Base-by-base conservation (phyloP, 1,140 invertebrate species). In the Dendrolimus kikuchii region DNA sequence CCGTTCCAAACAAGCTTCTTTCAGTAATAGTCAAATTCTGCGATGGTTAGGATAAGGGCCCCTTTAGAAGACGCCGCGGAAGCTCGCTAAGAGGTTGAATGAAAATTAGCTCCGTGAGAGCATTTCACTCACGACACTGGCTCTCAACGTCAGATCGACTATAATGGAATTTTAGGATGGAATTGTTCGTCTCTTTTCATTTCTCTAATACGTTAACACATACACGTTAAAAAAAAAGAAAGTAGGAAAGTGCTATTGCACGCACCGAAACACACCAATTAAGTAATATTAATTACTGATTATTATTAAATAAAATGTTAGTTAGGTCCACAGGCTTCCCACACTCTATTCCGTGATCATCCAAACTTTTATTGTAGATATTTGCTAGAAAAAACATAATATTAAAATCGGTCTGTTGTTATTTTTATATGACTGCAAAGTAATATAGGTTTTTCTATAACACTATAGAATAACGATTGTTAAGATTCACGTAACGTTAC, bases 341-440 rank as follows among this genome's bases (percentile, higher is more conserved):
- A 69, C 76, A 79, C 23, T 40, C 76, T 74, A 59, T 74, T 76
- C 68, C 72, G 72, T 74, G 68, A 71, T 72, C 66, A 75, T 74
- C 66, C 64, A 57, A 74, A 63, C 64, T 80, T 81, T 81, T 79
- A 85, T 73, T 81, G 76, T 86, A 84, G 77, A 74, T 82, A 82
- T 80, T 79, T 77, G 77, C 77, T 82, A 86, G 82, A 67, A 72
- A 73, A 73, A 78, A 75, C n/a, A 45, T 9, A 50, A 50, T 23
- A 76, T 76, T 23, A 3, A 23, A 23, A 23, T 23, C 72, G 62
- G 74, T 86, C 71, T 83, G 77, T 84, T 86, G 77, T 86, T 86
- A 86, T 86, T 86, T 84, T 86, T 86, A 84, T 84, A 86, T 84
- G 77, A 78, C 70, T 82, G 79, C 80, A 83, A 80, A 72, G 74